Percentiles rank a stretch among this genome's conserved stretches.
phyloP scores from a whole-genome alignment of 2,888 invertebrate species.

The Ophioninae sp. region DNA sequence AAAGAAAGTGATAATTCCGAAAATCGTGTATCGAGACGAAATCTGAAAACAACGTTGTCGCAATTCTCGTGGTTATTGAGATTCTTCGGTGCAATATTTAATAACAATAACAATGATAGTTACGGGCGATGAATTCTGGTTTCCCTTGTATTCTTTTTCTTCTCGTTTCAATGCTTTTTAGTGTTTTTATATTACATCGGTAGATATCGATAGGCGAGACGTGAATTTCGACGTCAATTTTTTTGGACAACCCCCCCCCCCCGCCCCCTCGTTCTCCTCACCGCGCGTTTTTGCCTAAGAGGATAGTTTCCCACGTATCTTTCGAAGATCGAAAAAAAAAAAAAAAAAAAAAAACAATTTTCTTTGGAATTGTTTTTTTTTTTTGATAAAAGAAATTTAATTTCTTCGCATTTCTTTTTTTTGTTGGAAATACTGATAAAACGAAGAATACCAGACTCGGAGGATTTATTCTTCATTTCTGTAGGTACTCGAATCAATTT shows the following conservation, averaged over 20 bases:
- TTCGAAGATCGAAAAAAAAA: no score
- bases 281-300: neutral
- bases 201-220: conserved; percentile 37
- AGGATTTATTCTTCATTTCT: no score
- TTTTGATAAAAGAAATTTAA: no score
- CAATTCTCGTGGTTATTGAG: conserved; percentile 35
- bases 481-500: no score
- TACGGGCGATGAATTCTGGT: conserved; percentile 42
- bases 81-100: conserved; percentile 55
- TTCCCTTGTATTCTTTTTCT: conserved; percentile 20
- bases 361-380: no score
- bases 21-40: conserved; percentile 15
- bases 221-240: neutral
- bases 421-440: no score
- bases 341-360: no score
- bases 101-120: conserved; percentile 55
- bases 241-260: neutral
- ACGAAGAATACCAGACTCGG: no score
- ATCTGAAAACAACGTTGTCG: conserved; percentile 14
- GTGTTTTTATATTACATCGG: conserved; percentile 41
- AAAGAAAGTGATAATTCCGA: conserved; percentile 5
- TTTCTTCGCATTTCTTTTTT: no score
- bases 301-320: neutral
- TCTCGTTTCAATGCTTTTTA: conserved; percentile 11
- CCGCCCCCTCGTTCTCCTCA: neutral